Evolutionary conservation across 2,888 invertebrate species (phyloP).

Genomic region (Zhuqinia jingwanae): DNA sequence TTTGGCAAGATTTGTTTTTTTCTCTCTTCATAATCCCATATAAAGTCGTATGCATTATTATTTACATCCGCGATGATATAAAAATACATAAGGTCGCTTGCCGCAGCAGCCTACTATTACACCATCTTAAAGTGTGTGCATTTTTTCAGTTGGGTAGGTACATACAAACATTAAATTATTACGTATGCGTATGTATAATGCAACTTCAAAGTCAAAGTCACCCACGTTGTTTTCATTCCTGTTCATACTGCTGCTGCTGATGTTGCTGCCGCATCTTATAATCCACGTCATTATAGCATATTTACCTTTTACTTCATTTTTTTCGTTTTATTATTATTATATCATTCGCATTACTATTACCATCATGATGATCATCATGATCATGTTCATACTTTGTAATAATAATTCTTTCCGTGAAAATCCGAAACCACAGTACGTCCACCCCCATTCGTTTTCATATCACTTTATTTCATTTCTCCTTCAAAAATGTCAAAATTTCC

Average conservation of each 20-base stretch:
- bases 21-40: conserved; percentile 46
- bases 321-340: too few species aligned
- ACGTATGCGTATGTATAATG: not conserved
- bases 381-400: not conserved
- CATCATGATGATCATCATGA: too few species aligned
- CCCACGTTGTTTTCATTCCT: conserved; percentile 50
- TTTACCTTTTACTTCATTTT: not conserved
- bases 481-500: conserved; percentile 49
- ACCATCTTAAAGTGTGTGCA: not conserved
- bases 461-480: conserved; percentile 45
- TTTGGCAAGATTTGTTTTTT: conserved; percentile 5
- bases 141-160: not conserved
- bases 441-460: conserved; percentile 66
- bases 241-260: not conserved
- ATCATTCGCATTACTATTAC: not conserved
- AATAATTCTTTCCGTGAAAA: conserved; percentile 52
- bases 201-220: conserved; percentile 37
- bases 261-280: too few species aligned
- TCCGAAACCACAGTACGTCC: conserved; percentile 51
- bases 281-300: not conserved
- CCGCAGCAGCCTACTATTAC: conserved; percentile 8
- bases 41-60: conserved; percentile 53
- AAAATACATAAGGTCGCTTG: conserved; percentile 36
- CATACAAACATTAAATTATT: not conserved
- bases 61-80: conserved; percentile 58